phyloP scores from a whole-genome alignment of 2,888 invertebrate genomes.

The Drosophila pegasa region DNA sequence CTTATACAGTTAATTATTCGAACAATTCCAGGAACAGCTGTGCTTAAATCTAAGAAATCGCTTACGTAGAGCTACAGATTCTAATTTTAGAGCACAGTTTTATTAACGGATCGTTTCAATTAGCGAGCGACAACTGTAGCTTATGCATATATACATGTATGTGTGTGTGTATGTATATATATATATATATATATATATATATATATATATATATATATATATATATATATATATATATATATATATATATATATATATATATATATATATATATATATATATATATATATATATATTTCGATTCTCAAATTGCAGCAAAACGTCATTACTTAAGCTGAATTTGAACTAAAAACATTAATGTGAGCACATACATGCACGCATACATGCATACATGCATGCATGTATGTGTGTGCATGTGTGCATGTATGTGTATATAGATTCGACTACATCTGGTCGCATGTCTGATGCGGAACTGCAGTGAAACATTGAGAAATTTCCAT shows the following conservation, averaged over 20 bases:
- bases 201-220: neutral
- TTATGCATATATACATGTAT: too few relatives aligned
- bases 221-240: neutral
- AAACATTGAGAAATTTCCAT: conserved; percentile 30
- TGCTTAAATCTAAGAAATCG: neutral
- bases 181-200: neutral
- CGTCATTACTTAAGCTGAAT: conserved; percentile 12
- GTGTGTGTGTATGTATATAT: too few relatives aligned
- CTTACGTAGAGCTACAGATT: neutral
- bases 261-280: neutral
- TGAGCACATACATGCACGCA: neutral
- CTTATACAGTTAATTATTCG: too few relatives aligned
- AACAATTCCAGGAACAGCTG: too few relatives aligned
- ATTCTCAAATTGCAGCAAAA: conserved; percentile 10
- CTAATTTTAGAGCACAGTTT: neutral
- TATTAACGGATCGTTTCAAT: conserved; percentile 2
- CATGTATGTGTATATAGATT: neutral
- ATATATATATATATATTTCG: neutral
- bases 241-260: neutral
- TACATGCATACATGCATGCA: neutral
- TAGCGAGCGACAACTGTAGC: neutral
- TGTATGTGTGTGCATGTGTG: neutral
- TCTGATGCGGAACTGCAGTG: conserved; percentile 11
- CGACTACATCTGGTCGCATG: conserved; percentile 4
- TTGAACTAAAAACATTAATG: conserved; percentile 1